Evolutionary conservation across 2,888 invertebrate genomes (phyloP).

Genomic region (Matsumyia berberina): DNA sequence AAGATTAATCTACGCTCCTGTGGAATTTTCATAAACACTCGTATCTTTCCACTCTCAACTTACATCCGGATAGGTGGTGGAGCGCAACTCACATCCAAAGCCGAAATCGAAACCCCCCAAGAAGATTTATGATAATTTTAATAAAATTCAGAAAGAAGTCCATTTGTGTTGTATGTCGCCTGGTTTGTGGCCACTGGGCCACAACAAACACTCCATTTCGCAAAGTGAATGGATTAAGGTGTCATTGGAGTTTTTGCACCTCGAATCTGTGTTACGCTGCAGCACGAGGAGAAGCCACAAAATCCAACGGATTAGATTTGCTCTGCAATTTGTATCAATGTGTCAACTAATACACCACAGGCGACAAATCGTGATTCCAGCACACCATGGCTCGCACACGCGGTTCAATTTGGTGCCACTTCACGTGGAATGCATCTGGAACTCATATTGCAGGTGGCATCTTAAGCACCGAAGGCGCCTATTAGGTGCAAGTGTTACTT

Average conservation of each 20-base stretch:
- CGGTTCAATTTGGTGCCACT: constrained; percentile 21
- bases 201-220: constrained; percentile 59
- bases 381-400: not conserved
- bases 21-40: constrained; percentile 6
- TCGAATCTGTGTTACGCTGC: constrained; percentile 69
- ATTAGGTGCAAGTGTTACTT: constrained; percentile 50
- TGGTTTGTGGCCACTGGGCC: constrained; percentile 4
- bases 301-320: constrained; percentile 52
- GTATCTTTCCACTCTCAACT: not conserved
- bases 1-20: constrained; percentile 20
- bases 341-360: constrained; percentile 69
- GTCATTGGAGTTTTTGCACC: constrained; percentile 49
- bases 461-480: constrained; percentile 33
- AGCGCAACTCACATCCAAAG: not conserved
- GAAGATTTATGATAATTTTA: constrained; percentile 63
- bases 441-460: constrained; percentile 53
- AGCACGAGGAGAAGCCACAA: constrained; percentile 28
- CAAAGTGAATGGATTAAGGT: constrained; percentile 68
- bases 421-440: constrained; percentile 5
- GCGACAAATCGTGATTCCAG: constrained; percentile 74
- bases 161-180: constrained; percentile 20
- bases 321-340: constrained; percentile 75
- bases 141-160: constrained; percentile 40
- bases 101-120: constrained; percentile 27
- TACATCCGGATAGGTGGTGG: constrained; percentile 30